Conservation (phyloP, 2,113 vertebrate genomes). For the Lipotes vexillifer region DNA sequence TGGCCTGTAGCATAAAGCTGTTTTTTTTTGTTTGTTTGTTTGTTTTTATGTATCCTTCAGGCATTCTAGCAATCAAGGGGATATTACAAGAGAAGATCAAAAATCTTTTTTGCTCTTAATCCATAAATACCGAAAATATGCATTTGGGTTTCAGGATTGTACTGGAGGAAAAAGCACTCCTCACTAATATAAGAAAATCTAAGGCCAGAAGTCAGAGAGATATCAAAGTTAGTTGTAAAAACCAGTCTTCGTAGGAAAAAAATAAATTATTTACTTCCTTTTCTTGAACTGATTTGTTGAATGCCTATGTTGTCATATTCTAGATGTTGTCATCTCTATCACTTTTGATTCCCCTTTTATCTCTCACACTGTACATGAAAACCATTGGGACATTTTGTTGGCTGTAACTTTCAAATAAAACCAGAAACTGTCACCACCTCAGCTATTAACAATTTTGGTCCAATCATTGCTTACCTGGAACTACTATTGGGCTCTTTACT, state of each 20-base stretch:
- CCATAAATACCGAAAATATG: background rate
- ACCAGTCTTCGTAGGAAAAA: rapidly evolving
- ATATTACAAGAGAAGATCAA: background rate
- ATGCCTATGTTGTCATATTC: background rate
- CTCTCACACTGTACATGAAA: background rate
- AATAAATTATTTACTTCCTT: background rate
- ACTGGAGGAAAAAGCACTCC: background rate
- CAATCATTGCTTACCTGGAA: background rate
- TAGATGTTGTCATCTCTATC: background rate
- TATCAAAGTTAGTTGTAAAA: background rate
- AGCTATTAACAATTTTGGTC: background rate
- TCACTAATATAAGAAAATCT: background rate
- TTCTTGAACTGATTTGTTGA: background rate
- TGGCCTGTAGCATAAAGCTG: background rate
- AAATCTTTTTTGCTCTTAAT: background rate
- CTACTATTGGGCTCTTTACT: background rate
- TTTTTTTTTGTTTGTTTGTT: background rate
- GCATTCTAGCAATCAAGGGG: background rate
- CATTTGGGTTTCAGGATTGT: background rate
- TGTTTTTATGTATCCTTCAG: background rate
- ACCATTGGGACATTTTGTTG: background rate
- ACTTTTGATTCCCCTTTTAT: background rate
- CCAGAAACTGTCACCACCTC: background rate
- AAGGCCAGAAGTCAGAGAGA: background rate
- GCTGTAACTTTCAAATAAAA: background rate